phyloP scores from a whole-genome alignment of 1,140 invertebrate species.

The Proales similis region DNA sequence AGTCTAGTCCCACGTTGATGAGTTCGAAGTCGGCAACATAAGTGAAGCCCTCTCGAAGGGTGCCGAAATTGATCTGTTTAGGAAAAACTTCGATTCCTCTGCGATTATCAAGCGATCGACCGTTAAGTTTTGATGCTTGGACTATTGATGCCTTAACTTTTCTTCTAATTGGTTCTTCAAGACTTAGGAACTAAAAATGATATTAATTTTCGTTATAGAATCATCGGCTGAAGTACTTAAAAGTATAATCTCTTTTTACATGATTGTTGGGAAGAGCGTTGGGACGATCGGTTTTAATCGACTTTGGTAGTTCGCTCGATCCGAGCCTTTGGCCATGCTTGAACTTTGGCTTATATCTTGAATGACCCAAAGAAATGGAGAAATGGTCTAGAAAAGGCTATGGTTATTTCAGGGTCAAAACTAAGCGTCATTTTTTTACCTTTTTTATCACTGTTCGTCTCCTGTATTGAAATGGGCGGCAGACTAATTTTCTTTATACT shows the following conservation, averaged over 20 bases:
- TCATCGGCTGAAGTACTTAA: not conserved
- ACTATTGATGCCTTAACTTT: slow-evolving; percentile 45
- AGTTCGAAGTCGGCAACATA: slow-evolving; percentile 41
- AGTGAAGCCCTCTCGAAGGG: slow-evolving; percentile 47
- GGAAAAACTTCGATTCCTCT: slow-evolving; percentile 47
- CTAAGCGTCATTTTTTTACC: too few relatives aligned
- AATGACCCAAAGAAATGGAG: too few relatives aligned
- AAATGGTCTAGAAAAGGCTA: too few relatives aligned
- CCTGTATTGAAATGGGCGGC: too few relatives aligned
- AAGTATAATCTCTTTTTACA: slow-evolving; percentile 39
- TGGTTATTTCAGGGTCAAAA: too few relatives aligned
- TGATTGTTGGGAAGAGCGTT: slow-evolving; percentile 45
- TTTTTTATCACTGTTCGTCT: too few relatives aligned
- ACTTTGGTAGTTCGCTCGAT: slow-evolving; percentile 44
- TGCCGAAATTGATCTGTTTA: slow-evolving; percentile 49
- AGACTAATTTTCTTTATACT: too few relatives aligned
- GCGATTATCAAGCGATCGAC: slow-evolving; percentile 41
- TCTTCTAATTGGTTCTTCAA: slow-evolving; percentile 50
- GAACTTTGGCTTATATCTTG: slow-evolving; percentile 23
- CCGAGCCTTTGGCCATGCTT: slow-evolving; percentile 43
- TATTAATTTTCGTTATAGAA: not conserved
- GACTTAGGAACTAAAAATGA: slow-evolving; percentile 42
- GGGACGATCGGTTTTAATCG: slow-evolving; percentile 46
- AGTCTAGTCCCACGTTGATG: slow-evolving; percentile 50
- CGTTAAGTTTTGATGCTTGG: slow-evolving; percentile 44